phyloP scores from a whole-genome alignment of 2,113 vertebrate species.

The Marmota monax region DNA sequence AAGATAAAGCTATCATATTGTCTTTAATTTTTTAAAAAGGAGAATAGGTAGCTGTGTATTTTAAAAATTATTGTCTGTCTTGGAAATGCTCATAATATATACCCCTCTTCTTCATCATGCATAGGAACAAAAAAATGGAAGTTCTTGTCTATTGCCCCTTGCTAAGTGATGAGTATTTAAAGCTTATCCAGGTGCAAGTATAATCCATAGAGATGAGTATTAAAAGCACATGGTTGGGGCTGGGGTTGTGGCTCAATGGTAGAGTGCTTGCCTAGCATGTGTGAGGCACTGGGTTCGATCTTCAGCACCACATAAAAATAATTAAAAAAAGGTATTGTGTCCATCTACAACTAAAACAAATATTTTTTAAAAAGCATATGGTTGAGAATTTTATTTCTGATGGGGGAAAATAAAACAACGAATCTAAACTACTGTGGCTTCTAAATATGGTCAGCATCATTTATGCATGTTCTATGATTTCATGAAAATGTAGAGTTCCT shows the following conservation, averaged over 20 bases:
- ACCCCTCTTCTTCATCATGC: neutral
- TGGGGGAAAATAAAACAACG: neutral
- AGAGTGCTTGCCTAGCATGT: too few relatives aligned
- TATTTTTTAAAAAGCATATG: neutral
- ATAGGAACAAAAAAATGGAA: conserved; percentile 2
- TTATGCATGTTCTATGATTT: conserved; percentile 33
- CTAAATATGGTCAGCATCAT: neutral
- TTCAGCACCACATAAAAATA: too few relatives aligned
- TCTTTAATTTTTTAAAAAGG: neutral
- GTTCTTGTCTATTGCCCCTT: neutral
- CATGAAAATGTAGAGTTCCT: neutral
- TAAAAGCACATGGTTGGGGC: neutral
- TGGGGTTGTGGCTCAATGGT: too few relatives aligned
- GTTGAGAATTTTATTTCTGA: conserved; percentile 41
- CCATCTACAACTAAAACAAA: too few relatives aligned
- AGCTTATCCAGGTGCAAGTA: conserved; percentile 16
- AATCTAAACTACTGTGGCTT: neutral
- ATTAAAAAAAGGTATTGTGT: too few relatives aligned
- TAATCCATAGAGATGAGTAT: neutral
- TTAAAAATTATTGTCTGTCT: neutral
- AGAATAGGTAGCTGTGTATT: neutral
- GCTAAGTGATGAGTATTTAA: neutral
- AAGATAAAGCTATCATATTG: neutral
- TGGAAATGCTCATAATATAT: neutral
- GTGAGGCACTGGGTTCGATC: too few relatives aligned